These are phyloP conservation scores for Anthopleura sola DNA, from an alignment of 64 coral and sea anemone species.

Conservation along the genomic window DNA sequence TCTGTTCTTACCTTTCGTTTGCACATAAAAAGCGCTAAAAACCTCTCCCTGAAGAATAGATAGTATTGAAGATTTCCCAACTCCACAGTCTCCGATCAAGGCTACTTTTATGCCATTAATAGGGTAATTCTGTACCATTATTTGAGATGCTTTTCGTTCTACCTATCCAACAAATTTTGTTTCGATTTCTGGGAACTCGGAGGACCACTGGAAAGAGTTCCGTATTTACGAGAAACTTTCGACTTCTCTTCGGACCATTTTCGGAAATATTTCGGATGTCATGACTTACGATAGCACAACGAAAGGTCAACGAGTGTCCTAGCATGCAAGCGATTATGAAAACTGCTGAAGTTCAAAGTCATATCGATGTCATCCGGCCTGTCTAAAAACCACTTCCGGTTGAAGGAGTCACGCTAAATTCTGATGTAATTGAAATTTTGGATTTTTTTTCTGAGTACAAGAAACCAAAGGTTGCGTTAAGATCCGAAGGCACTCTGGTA, in stretches of 20 bases:
- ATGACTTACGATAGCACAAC: background rate
- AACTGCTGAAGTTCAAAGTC: no score
- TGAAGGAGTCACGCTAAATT: no score
- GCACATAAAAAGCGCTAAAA: background rate
- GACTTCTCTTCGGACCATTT: background rate
- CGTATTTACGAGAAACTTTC: background rate
- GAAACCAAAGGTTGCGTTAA: no score
- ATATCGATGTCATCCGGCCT: no score
- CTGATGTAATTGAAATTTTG: no score
- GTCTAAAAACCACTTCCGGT: no score
- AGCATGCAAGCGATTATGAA: no score
- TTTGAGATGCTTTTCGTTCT: background rate
- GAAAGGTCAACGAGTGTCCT: background rate
- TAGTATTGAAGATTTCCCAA: conserved; percentile 21
- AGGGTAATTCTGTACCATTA: background rate
- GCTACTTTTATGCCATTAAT: background rate
- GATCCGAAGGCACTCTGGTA: no score
- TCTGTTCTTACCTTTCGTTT: conserved; percentile 20
- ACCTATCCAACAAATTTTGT: background rate
- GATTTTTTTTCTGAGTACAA: no score
- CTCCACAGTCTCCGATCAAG: conserved; percentile 16
- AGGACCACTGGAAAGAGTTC: background rate
- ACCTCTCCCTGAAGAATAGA: background rate
- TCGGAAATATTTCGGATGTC: background rate
- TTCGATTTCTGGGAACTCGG: background rate